Percentiles rank a stretch among this genome's conserved stretches.
Evolutionary conservation across 2,888 invertebrate genomes (phyloP).

Genomic region (Schizaphis graminum): DNA sequence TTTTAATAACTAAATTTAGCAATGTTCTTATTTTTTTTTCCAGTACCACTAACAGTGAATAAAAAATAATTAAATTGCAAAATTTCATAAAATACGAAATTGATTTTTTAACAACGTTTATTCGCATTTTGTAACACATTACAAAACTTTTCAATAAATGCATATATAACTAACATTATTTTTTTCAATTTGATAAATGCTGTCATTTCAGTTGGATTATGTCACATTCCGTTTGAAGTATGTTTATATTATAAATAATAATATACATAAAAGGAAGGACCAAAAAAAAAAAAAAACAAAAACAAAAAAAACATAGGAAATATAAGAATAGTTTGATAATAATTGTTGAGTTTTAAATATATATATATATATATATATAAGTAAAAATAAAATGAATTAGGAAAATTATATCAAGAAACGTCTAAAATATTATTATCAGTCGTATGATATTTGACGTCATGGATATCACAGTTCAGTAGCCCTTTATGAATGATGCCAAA

Average conservation of each 20-base stretch:
- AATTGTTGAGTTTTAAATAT: conserved; percentile 26
- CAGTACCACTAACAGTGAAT: too few relatives aligned
- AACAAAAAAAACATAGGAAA: not conserved
- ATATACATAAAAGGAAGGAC: not conserved
- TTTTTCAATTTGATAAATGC: conserved; percentile 47
- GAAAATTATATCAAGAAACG: conserved; percentile 57
- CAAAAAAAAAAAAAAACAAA: conserved; percentile 25
- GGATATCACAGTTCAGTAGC: conserved; percentile 74
- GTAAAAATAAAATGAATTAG: conserved; percentile 50
- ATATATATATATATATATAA: conserved; percentile 32
- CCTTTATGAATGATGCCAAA: conserved; percentile 81
- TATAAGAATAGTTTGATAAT: not conserved
- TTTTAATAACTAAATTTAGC: too few relatives aligned
- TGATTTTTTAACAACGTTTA: conserved; percentile 45
- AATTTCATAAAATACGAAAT: not conserved
- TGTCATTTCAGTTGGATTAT: conserved; percentile 30
- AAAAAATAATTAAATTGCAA: too few relatives aligned
- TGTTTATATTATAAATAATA: conserved; percentile 26
- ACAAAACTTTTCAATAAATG: conserved; percentile 50
- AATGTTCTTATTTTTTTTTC: too few relatives aligned
- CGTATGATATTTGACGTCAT: conserved; percentile 53
- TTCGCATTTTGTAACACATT: conserved; percentile 42
- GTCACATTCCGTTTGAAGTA: not conserved
- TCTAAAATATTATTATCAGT: conserved; percentile 62
- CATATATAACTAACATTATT: conserved; percentile 15